phyloP scores from a whole-genome alignment of 2,113 vertebrate genomes.

The Pomatostomus ruficeps region DNA sequence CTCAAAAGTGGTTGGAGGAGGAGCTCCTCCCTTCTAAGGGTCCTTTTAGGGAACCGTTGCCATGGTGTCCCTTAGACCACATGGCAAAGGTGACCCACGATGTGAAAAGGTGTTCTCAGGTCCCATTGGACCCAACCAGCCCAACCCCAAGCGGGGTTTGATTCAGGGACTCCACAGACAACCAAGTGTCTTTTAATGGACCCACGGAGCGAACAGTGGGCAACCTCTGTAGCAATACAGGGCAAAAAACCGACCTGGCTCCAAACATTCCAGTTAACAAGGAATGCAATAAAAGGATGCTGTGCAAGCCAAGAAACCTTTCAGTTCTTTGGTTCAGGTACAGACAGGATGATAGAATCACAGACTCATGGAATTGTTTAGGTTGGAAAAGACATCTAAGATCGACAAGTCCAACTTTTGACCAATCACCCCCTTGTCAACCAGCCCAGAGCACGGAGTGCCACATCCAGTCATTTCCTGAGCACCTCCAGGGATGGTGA shows the following conservation, averaged over 20 bases:
- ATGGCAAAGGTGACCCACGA: not conserved
- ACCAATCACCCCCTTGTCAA: not conserved
- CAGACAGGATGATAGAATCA: not conserved
- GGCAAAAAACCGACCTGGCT: not conserved
- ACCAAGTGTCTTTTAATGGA: not conserved
- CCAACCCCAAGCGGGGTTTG: not conserved
- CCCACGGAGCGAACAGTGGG: not conserved
- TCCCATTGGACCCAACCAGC: not conserved
- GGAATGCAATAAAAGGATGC: not conserved
- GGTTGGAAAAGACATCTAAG: not conserved
- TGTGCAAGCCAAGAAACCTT: not conserved
- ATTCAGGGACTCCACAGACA: not conserved
- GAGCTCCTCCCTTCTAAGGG: not conserved
- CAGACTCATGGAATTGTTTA: not conserved
- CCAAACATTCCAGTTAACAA: not conserved
- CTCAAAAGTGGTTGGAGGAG: not conserved
- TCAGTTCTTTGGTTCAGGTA: not conserved
- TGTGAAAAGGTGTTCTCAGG: not conserved
- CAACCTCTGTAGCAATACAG: not conserved
- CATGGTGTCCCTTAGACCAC: not conserved
- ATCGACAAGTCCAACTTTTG: not conserved
- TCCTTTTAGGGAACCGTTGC: not conserved
- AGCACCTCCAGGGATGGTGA: not conserved
- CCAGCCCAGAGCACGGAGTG: not conserved
- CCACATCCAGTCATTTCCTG: not conserved